Evolutionary conservation across 2,888 invertebrate genomes (phyloP).

Genomic region (Terebella lapidaria): DNA sequence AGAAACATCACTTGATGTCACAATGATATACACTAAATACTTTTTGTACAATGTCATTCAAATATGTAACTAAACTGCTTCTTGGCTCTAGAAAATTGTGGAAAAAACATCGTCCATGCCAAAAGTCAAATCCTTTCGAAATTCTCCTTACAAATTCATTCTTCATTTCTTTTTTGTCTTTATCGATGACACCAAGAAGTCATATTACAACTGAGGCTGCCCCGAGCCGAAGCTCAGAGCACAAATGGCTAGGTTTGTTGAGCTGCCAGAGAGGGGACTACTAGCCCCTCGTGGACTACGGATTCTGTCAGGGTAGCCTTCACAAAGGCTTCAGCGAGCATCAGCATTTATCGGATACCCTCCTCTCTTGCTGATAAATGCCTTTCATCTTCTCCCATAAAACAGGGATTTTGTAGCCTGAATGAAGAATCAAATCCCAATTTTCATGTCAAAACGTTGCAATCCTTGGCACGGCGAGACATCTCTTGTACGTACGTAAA

Average conservation of each 20-base stretch:
- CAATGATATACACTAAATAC: no score
- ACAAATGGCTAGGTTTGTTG: not conserved
- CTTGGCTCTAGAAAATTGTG: no score
- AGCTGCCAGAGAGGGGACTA: not conserved
- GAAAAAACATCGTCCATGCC: not conserved
- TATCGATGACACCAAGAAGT: not conserved
- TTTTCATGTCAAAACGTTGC: not conserved
- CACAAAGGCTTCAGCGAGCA: not conserved
- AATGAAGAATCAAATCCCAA: not conserved
- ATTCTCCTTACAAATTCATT: not conserved
- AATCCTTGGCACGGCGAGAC: constrained; percentile 5
- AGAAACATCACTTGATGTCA: no score
- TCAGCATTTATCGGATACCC: constrained; percentile 1
- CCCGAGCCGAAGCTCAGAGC: not conserved
- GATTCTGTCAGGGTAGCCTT: not conserved
- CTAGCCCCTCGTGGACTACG: no score
- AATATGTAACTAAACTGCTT: no score
- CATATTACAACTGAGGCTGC: not conserved
- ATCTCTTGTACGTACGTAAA: not conserved
- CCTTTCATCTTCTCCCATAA: not conserved
- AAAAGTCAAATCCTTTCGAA: not conserved
- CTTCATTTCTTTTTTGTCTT: not conserved
- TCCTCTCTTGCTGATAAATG: constrained; percentile 2
- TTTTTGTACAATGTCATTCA: no score
- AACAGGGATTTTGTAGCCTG: not conserved